Percentiles rank a stretch among this genome's conserved stretches.
Conservation (phyloP, 1,140 invertebrate genomes). For the Drosophila truncata region DNA sequence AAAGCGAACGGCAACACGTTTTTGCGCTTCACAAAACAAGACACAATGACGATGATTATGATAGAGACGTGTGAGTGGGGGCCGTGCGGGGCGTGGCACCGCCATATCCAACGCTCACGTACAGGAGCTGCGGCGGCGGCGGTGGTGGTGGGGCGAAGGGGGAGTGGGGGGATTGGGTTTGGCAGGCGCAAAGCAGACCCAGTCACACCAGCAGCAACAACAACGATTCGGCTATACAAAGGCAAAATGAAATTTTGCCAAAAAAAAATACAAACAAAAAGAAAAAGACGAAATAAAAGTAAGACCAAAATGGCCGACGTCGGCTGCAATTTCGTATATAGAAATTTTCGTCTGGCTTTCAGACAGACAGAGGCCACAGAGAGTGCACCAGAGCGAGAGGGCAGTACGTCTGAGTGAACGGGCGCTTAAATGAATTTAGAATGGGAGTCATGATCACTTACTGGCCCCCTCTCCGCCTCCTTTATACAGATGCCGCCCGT, state of each 20-base stretch:
- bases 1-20: constrained; percentile 68
- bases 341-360: constrained; percentile 64
- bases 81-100: constrained; percentile 23
- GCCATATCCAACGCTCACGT: constrained; percentile 23
- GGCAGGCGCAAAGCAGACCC: constrained; percentile 66
- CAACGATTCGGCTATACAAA: constrained; percentile 43
- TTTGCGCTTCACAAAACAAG: constrained; percentile 71
- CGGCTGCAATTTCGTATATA: constrained; percentile 69
- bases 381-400: constrained; percentile 13
- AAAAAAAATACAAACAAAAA: constrained; percentile 52
- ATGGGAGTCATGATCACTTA: constrained; percentile 72
- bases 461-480: constrained; percentile 19
- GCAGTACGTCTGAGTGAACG: constrained; percentile 21
- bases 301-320: constrained; percentile 73
- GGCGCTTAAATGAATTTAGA: constrained; percentile 76
- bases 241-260: constrained; percentile 46
- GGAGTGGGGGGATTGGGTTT: constrained; percentile 53
- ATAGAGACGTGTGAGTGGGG: constrained; percentile 31
- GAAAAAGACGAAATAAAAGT: constrained; percentile 55
- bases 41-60: constrained; percentile 49
- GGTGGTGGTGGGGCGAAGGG: background rate
- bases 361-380: constrained; percentile 12
- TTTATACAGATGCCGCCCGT: background rate
- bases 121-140: background rate
- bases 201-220: constrained; percentile 36